Percentiles rank a stretch among this genome's conserved stretches.
These are phyloP conservation scores for Martes flavigula DNA, from an alignment of 2,797 vertebrate species.

Conservation along the genomic window DNA sequence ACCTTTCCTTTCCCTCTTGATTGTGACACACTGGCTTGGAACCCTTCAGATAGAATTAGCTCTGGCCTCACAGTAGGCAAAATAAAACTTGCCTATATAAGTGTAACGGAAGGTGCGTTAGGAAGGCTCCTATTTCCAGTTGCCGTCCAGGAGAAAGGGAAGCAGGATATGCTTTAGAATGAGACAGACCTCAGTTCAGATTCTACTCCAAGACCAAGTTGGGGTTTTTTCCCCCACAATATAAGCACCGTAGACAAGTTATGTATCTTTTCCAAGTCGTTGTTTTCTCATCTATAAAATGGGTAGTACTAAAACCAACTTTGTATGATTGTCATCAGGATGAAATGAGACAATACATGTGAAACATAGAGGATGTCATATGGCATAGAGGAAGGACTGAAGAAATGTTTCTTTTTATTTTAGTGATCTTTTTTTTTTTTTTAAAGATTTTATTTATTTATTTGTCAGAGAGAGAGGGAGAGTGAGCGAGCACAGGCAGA, in stretches of 20 bases:
- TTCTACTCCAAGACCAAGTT: neutral
- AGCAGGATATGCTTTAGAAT: neutral
- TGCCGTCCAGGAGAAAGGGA: too few species aligned
- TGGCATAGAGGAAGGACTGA: neutral
- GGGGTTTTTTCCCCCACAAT: too few species aligned
- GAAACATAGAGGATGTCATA: neutral
- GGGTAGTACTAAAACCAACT: neutral
- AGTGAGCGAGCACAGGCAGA: too few species aligned
- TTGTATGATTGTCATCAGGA: neutral
- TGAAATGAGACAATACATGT: neutral
- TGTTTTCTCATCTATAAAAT: neutral
- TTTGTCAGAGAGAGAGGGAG: too few species aligned
- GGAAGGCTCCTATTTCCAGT: neutral
- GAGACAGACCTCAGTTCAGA: neutral
- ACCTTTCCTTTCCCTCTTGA: neutral
- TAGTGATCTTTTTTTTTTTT: neutral
- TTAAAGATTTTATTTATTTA: too few species aligned
- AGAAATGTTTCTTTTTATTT: neutral
- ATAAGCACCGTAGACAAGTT: neutral
- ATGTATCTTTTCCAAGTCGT: neutral
- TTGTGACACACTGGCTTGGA: neutral
- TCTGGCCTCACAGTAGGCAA: neutral
- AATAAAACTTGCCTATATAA: neutral
- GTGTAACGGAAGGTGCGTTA: neutral
- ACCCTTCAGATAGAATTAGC: neutral